Base-by-base conservation (phyloP, 2,888 invertebrate genomes). In the Polietes domitor region DNA sequence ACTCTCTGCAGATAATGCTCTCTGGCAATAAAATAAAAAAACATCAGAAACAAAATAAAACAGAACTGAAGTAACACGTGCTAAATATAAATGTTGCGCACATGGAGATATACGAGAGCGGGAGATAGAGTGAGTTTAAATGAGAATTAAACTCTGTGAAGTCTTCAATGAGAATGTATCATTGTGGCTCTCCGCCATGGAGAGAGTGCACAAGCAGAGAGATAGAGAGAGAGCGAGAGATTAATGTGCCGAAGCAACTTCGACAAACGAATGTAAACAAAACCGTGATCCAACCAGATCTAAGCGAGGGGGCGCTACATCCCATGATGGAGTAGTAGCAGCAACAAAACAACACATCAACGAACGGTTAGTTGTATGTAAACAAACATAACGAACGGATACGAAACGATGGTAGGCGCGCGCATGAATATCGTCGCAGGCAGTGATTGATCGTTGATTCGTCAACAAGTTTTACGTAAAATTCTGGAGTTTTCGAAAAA, bases 301-400 rank as follows among this genome's bases (percentile, higher is more conserved):
- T 70, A 17, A 71, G 80, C 80, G 77, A 80, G 81, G 76, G 81
- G 84, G 75, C 75, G 68, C 80, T 58, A 77, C 41, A 37, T 41
- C 65, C 10, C 19, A 61, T 17, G 32, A 1, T 32, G 68, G 41
- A 41, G 68, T 24, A 41, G 68, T 24, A 68, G 43, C 43, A 24
- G 21, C 77, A 80, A 78, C 75, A 73, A 73, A 65, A n/a, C n/a
- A 43, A 73, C 41, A 61, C 41, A 61, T 58, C 58, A 21, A 41
- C 61, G 17, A 26, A 26, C 55, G 17, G 72, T 80, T 70, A 84
- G 84, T 84, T 78, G 84, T 58, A 81, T 84, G 81, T 81, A 84
- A 84, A 84, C 84, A 84, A 84, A 81, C 78, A 61, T 43, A 76
- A 75, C 63, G 78, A 68, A 84, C 61, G 84, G 78, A 75, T 72